Base-by-base conservation (phyloP, 1,140 invertebrate genomes). In the Gryon sp. region DNA sequence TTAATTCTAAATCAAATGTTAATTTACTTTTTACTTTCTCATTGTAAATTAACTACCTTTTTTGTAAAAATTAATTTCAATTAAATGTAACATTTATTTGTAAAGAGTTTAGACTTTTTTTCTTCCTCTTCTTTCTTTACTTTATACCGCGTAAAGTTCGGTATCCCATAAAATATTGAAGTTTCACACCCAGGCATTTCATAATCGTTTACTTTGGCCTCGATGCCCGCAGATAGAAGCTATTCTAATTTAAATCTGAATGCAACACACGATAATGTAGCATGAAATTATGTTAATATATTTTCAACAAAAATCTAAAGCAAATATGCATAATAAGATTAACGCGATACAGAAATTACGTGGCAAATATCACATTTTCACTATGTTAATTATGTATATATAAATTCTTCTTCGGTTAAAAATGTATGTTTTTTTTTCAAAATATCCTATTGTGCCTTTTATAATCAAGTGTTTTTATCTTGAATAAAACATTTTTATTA, bases 141-240 rank as follows among this genome's bases (percentile, higher is more conserved):
- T n/a, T n/a, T n/a, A n/a, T n/a, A n/a, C n/a, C n/a, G n/a, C n/a
- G n/a, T 30, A 59, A 69, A 45, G 65, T 57, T 40, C 22, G 38
- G 59, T 59, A 70, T 46, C 34, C 4, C 22, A 36, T 70, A 59
- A 70, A 60, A 62, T 72, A 72, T 62, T 38, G 14, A 38, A 72
- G 68, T 72, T 72, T 72, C 68, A 72, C 68, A 55, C 55, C 68
- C 38, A 60, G 36, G 9, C 3, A 38, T 72, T 72, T 72, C 57
- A 46, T 62, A 72, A 72, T 62, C 55, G 12, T 34, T 60, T 48
- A 40, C 14, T 19, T 30, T 72, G 55, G 55, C 57, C 68, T 53
- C 30, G 48, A 72, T 72, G 55, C 46, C 40, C 40, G 46, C 12
- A 72, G 46, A 62, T 72, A 62, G 36, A 45, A 32, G 46, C 38